Percentiles rank a stretch among this genome's conserved stretches.
phyloP scores from a whole-genome alignment of 2,888 invertebrate genomes.

The Trichogramma evanescens region DNA sequence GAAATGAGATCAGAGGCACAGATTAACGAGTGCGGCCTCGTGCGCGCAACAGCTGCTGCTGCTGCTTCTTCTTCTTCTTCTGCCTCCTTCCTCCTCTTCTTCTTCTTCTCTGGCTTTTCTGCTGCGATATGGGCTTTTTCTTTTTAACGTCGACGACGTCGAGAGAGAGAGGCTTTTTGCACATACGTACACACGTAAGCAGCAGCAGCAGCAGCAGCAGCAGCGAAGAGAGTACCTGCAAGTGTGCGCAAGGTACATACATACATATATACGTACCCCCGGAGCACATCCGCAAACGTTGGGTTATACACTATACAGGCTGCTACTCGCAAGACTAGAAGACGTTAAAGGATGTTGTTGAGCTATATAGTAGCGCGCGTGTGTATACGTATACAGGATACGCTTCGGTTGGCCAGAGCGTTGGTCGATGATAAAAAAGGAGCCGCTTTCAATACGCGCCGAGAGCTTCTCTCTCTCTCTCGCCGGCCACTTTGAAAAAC shows the following conservation, averaged over 20 bases:
- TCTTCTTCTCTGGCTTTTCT: slow-evolving; percentile 23
- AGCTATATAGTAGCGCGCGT: not conserved
- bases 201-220: not conserved
- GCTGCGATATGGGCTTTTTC: slow-evolving; percentile 21
- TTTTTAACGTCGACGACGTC: slow-evolving; percentile 1
- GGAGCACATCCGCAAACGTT: too few relatives aligned
- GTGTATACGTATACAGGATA: not conserved
- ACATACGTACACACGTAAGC: not conserved
- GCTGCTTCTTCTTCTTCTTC: not conserved
- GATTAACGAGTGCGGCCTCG: slow-evolving; percentile 34
- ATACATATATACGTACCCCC: too few relatives aligned
- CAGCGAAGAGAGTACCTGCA: too few relatives aligned
- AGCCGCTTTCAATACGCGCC: too few relatives aligned
- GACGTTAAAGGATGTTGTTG: slow-evolving; percentile 5
- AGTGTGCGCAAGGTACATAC: too few relatives aligned
- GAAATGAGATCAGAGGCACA: slow-evolving; percentile 40
- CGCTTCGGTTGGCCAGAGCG: not conserved
- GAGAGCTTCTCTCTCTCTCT: too few relatives aligned
- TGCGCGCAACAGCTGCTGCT: slow-evolving; percentile 25
- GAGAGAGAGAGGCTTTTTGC: not conserved
- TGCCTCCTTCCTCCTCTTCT: slow-evolving; percentile 9
- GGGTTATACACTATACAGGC: too few relatives aligned
- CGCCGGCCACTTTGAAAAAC: too few relatives aligned
- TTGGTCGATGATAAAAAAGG: too few relatives aligned
- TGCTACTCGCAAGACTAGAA: too few relatives aligned